These are phyloP conservation scores for Eupristina koningsbergeri DNA, from an alignment of 1,140 invertebrate species.

Conservation along the genomic window DNA sequence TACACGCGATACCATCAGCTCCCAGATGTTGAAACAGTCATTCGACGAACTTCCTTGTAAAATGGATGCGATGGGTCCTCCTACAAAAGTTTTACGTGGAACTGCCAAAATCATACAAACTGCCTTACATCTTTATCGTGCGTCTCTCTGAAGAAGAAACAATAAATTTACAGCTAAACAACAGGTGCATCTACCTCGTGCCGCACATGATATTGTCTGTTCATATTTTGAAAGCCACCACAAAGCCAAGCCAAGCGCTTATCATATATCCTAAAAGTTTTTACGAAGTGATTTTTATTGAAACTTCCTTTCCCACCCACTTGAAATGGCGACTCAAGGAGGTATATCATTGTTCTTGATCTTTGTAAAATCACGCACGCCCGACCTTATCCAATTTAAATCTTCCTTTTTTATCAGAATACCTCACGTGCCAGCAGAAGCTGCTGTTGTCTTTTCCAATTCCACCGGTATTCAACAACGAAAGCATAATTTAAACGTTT, in stretches of 20 bases:
- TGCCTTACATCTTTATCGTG: conserved; percentile 4
- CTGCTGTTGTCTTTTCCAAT: background rate
- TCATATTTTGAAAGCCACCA: background rate
- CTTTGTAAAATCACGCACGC: conserved; percentile 52
- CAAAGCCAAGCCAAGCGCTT: conserved; percentile 24
- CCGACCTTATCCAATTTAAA: conserved; percentile 53
- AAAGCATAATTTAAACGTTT: conserved; percentile 1
- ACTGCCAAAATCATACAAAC: conserved; percentile 15
- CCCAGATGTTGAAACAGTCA: background rate
- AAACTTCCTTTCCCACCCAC: background rate
- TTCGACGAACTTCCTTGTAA: background rate
- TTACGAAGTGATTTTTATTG: background rate
- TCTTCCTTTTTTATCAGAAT: conserved; percentile 46
- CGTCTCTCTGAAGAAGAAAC: background rate
- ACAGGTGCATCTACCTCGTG: conserved; percentile 9
- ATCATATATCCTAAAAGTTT: conserved; percentile 19
- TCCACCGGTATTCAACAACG: background rate
- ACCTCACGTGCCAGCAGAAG: conserved; percentile 48
- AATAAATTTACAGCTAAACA: background rate
- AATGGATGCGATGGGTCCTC: background rate
- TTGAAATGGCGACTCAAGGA: conserved; percentile 33
- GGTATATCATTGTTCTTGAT: conserved; percentile 58
- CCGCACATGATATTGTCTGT: background rate
- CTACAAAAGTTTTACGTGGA: conserved; percentile 15
- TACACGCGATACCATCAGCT: background rate